Evolutionary conservation across 1,140 invertebrate species (phyloP).

Genomic region (Drosophila punjabiensis): DNA sequence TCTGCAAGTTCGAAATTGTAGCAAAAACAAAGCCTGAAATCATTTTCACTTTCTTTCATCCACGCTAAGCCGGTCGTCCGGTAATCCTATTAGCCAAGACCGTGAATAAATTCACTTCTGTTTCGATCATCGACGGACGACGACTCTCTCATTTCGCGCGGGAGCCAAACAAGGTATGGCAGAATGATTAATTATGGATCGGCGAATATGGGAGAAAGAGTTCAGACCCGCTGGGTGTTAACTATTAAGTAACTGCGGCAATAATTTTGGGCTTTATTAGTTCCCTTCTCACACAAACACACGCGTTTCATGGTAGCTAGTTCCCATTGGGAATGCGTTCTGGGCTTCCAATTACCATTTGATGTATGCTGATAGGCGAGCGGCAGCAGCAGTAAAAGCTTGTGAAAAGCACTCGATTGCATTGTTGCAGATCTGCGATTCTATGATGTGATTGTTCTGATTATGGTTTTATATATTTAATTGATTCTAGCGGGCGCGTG

Average conservation of each 20-base stretch:
- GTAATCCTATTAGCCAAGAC: slow-evolving; percentile 53
- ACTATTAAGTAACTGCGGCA: slow-evolving; percentile 22
- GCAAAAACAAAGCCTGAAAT: slow-evolving; percentile 11
- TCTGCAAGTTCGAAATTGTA: slow-evolving; percentile 38
- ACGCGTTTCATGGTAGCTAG: neutral
- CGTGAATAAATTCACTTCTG: slow-evolving; percentile 45
- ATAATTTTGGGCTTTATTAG: neutral
- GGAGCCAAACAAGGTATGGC: slow-evolving; percentile 34
- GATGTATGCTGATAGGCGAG: slow-evolving; percentile 56
- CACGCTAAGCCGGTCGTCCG: slow-evolving; percentile 17
- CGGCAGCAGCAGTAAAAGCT: slow-evolving; percentile 64
- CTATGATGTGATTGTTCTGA: slow-evolving; percentile 40
- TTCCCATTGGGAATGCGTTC: slow-evolving; percentile 5
- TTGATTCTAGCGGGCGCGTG: slow-evolving; percentile 28
- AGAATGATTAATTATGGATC: slow-evolving; percentile 43
- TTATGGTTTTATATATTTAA: slow-evolving; percentile 20
- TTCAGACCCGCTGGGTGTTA: slow-evolving; percentile 13
- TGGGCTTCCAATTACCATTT: slow-evolving; percentile 58
- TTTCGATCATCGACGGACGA: slow-evolving; percentile 23
- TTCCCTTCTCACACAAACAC: slow-evolving; percentile 2
- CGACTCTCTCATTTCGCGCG: slow-evolving; percentile 37
- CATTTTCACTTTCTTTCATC: slow-evolving; percentile 52
- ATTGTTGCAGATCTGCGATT: slow-evolving; percentile 37
- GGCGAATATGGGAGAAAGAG: slow-evolving; percentile 18
- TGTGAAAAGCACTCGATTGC: slow-evolving; percentile 55